Conservation (phyloP, 2,888 invertebrate genomes). For the Latheticus oryzae region DNA sequence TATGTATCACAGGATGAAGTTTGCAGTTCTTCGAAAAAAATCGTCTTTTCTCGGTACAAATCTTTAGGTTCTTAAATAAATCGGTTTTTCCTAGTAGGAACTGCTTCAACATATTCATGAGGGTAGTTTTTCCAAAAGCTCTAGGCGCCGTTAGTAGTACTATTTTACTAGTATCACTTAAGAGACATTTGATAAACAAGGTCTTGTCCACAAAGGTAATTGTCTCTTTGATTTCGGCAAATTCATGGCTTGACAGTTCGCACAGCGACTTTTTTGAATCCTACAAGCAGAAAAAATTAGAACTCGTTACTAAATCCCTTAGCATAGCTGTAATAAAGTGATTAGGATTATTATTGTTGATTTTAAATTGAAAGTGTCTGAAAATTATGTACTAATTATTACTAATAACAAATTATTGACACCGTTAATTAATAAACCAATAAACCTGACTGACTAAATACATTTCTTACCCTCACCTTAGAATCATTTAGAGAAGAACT, state of each 20-base stretch:
- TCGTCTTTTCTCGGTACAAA: slow-evolving; percentile 39
- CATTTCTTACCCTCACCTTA: slow-evolving; percentile 24
- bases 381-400: slow-evolving; percentile 31
- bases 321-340: slow-evolving; percentile 27
- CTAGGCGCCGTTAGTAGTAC: slow-evolving; percentile 41
- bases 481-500: slow-evolving; percentile 22
- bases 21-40: slow-evolving; percentile 43
- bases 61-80: slow-evolving; percentile 42
- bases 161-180: slow-evolving; percentile 27
- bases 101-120: slow-evolving; percentile 42
- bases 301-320: slow-evolving; percentile 28
- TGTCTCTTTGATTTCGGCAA: slow-evolving; percentile 28
- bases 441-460: slow-evolving; percentile 23
- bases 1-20: slow-evolving; percentile 43
- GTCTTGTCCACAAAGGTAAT: slow-evolving; percentile 28
- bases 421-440: slow-evolving; percentile 23
- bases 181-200: slow-evolving; percentile 22
- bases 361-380: slow-evolving; percentile 27
- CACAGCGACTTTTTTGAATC: slow-evolving; percentile 30
- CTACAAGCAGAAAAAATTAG: slow-evolving; percentile 25
- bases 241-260: slow-evolving; percentile 21
- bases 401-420: slow-evolving; percentile 27
- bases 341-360: slow-evolving; percentile 27
- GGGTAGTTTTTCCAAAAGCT: slow-evolving; percentile 43
- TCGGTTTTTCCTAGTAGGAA: slow-evolving; percentile 39